Evolutionary conservation across 2,113 vertebrate genomes (phyloP).

Genomic region (Peromyscus californicus): DNA sequence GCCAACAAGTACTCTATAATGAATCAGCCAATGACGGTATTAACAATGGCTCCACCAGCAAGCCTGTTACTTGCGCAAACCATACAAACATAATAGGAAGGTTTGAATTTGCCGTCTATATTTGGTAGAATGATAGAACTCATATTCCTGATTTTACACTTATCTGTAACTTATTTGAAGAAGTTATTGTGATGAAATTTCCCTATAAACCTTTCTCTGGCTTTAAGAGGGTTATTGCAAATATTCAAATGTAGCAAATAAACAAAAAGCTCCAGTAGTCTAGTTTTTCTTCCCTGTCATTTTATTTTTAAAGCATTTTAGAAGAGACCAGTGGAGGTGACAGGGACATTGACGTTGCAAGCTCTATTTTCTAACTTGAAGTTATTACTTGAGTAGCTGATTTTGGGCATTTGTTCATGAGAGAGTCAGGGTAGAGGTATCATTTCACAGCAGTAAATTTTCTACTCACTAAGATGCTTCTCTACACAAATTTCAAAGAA

Average conservation of each 20-base stretch:
- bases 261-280: not conserved
- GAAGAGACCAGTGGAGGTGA: not conserved
- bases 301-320: not conserved
- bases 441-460: not conserved
- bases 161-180: not conserved
- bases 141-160: not conserved
- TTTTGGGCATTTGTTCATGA: not conserved
- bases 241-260: constrained; percentile 17
- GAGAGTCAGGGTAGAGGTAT: not conserved
- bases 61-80: not conserved
- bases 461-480: not conserved
- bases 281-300: not conserved
- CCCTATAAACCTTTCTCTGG: not conserved
- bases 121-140: not conserved
- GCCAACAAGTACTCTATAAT: not conserved
- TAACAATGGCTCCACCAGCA: not conserved
- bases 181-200: not conserved
- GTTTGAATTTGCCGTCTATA: not conserved
- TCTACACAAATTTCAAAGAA: not conserved
- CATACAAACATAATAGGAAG: not conserved
- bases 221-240: not conserved
- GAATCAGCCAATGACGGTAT: not conserved
- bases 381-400: not conserved
- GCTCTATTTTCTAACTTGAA: constrained; percentile 8
- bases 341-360: not conserved